Evolutionary conservation across 2,113 vertebrate genomes (phyloP).

Genomic region (Puntigrus tetrazona): DNA sequence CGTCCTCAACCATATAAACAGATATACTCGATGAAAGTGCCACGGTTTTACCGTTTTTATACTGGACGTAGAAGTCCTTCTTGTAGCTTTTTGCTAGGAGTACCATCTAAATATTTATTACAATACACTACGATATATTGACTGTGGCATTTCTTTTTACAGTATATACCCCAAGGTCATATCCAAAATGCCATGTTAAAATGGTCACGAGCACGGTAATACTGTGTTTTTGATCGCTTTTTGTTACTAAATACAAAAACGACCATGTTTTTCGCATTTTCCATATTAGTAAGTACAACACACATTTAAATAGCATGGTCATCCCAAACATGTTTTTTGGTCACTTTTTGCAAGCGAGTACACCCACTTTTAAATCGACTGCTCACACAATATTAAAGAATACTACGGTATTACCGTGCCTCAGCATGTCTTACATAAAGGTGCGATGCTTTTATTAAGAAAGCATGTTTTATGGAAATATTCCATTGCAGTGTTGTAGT

Average conservation of each 20-base stretch:
- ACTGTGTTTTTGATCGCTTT: neutral
- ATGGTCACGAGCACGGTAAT: neutral
- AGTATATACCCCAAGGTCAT: neutral
- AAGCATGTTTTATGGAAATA: neutral
- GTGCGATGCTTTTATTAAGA: neutral
- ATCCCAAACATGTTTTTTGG: neutral
- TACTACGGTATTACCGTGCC: neutral
- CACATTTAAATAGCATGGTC: no score
- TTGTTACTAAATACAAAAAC: no score
- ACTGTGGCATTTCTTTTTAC: neutral
- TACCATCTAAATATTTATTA: neutral
- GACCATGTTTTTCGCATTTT: no score
- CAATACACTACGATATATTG: neutral
- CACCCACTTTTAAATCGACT: neutral
- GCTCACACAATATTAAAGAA: neutral
- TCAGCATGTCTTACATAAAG: neutral
- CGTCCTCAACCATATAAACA: neutral
- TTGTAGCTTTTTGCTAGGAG: neutral
- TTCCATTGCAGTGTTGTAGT: neutral
- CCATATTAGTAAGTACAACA: no score
- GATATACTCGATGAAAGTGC: neutral
- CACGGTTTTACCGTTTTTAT: neutral
- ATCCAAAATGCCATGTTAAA: neutral
- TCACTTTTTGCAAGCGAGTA: neutral
- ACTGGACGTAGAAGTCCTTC: neutral